Evolutionary conservation across 1,140 invertebrate species (phyloP), one percentile per base, ranked within the genome.

Genomic region (Diplogasteroides magnus): DNA sequence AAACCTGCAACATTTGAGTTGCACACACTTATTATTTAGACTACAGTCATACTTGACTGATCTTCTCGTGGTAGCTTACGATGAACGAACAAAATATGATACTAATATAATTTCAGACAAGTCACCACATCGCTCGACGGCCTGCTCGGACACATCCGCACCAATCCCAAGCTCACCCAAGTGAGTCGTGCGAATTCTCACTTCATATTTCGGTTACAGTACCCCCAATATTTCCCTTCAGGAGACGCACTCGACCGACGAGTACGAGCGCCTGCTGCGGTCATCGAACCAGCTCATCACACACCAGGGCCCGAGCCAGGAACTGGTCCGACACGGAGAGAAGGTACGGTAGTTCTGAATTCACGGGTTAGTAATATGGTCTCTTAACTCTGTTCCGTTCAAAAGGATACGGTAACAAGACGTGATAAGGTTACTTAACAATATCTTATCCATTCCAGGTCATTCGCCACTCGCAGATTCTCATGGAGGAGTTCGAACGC

Each of bases 91-190:
- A 48, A 48, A 19, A 48, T 6, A 48, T 48, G 37, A 19, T 48
- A 48, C 19, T 19, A 19, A n/a, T 19, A 56, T 19, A 56, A 26
- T 61, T 25, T 11, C 25, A 61, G 88, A 0, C 89, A 94, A 77
- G 95, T 98, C 0, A 91, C 91, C 1, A 88, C 90, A 64, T 92
- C 93, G 6, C 85, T 98, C 13, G 92, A 93, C 82, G 89, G 94
- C 76, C 86, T 98, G 69, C 83, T 98, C 66, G 90, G 91, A 79
- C 93, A 97, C 74, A 92, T 97, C 55, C 91, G 91, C 84, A 86
- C 81, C 70, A 75, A 85, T 79, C 63, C 83, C 75, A 64, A 78
- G 74, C 48, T 61, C 3, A 31, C 23, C 57, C 25, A 14, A 25
- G 14, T 48, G 37, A 48, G 37, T 48, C 37, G 37, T 11, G 37